These are phyloP conservation scores for Invenusta paracnida DNA, from an alignment of 2,888 invertebrate species.

Conservation along the genomic window DNA sequence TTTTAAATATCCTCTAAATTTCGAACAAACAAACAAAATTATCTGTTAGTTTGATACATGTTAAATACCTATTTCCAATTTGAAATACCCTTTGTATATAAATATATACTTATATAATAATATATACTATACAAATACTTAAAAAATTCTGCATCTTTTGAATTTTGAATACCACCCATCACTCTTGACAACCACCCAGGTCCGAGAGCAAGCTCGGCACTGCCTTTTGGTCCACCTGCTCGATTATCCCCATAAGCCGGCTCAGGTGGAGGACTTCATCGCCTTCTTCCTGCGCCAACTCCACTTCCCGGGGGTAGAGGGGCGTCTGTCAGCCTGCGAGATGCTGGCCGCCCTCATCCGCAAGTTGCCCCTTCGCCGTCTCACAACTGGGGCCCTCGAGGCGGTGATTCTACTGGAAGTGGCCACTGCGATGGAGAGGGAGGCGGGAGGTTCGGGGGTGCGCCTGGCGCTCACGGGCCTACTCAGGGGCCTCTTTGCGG, in stretches of 20 bases:
- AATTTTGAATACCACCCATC: too few relatives aligned
- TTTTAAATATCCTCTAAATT: too few relatives aligned
- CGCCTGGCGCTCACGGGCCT: not conserved
- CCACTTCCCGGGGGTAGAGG: not conserved
- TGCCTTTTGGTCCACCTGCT: not conserved
- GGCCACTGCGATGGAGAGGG: not conserved
- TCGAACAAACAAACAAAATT: too few relatives aligned
- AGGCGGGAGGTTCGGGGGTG: not conserved
- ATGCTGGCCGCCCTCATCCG: not conserved
- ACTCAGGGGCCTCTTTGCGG: not conserved
- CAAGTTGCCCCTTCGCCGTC: not conserved
- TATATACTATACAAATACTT: too few relatives aligned
- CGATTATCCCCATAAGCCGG: not conserved
- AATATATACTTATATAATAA: too few relatives aligned
- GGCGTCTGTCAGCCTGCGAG: not conserved
- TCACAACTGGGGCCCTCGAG: not conserved
- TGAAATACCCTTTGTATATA: too few relatives aligned
- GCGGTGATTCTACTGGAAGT: not conserved
- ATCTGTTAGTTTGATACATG: too few relatives aligned
- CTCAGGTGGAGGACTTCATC: not conserved
- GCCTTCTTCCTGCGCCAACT: not conserved
- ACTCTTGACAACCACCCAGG: too few relatives aligned
- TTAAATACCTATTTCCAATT: too few relatives aligned
- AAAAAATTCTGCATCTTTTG: too few relatives aligned
- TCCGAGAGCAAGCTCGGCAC: not conserved